Evolutionary conservation across 2,888 invertebrate genomes (phyloP).

Genomic region (Cremastinae sp.): DNA sequence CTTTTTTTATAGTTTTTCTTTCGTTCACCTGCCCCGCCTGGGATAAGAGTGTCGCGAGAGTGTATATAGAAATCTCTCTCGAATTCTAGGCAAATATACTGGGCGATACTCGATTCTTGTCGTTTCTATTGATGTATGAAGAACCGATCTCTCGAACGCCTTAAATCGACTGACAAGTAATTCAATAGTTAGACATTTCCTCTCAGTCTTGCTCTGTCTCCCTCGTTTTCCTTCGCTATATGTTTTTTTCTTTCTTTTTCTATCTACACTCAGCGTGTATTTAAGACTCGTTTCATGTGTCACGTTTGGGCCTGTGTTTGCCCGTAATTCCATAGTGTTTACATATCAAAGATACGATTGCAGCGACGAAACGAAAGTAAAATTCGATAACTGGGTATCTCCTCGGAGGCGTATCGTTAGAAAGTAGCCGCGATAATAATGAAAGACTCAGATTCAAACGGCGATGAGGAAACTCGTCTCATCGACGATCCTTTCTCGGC

Average conservation of each 20-base stretch:
- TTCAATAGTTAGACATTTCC: conserved; percentile 44
- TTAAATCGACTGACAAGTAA: conserved; percentile 56
- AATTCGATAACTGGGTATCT: conserved; percentile 56
- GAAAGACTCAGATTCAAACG: conserved; percentile 31
- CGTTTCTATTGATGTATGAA: conserved; percentile 29
- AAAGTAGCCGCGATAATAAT: conserved; percentile 52
- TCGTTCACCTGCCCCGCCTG: not conserved
- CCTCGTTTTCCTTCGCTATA: not conserved
- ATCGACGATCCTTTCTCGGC: not conserved
- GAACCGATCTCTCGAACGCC: conserved; percentile 53
- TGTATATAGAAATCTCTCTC: conserved; percentile 53
- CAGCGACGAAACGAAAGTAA: conserved; percentile 51
- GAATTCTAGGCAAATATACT: conserved; percentile 39
- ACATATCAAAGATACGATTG: conserved; percentile 20
- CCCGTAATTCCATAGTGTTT: conserved; percentile 37
- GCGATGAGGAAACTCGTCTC: not conserved
- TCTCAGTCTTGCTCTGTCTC: not conserved
- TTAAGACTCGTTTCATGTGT: conserved; percentile 22
- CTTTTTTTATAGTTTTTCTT: not conserved
- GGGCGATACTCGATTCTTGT: conserved; percentile 48
- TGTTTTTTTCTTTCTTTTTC: conserved; percentile 3
- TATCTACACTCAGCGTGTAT: conserved; percentile 34
- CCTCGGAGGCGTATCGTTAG: conserved; percentile 46
- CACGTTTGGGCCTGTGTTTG: not conserved
- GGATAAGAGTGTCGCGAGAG: conserved; percentile 13